phyloP scores from a whole-genome alignment of 2,797 vertebrate species.

The Crenichthys baileyi region DNA sequence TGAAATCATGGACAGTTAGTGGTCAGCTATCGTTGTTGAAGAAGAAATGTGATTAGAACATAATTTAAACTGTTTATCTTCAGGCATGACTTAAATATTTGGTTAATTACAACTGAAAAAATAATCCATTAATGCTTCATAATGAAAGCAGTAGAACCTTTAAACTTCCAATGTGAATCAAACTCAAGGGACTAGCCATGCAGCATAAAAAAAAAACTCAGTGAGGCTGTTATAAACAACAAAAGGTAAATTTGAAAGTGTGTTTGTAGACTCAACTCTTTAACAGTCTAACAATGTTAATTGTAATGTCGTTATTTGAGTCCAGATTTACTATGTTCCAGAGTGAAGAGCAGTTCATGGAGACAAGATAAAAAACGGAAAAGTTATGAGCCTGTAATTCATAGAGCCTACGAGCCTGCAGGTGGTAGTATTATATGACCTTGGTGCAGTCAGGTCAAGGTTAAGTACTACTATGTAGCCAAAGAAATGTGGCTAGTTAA shows the following conservation, averaged over 20 bases:
- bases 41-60: background rate
- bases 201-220: background rate
- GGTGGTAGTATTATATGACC: background rate
- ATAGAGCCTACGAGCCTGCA: background rate
- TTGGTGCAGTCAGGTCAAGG: background rate
- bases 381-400: background rate
- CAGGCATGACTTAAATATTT: background rate
- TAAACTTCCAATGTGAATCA: background rate
- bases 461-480: background rate
- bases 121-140: background rate
- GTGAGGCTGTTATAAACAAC: background rate
- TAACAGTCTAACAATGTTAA: background rate
- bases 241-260: background rate
- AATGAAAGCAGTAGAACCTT: background rate
- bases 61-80: background rate
- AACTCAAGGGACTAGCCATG: background rate
- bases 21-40: background rate
- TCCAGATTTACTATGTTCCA: background rate
- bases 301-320: background rate
- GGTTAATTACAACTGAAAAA: background rate
- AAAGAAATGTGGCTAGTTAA: background rate
- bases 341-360: background rate
- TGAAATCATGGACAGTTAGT: background rate
- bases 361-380: background rate
- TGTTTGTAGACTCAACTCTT: background rate